Conservation (phyloP, 2,888 invertebrate genomes). For the Horisme vitalbata region DNA sequence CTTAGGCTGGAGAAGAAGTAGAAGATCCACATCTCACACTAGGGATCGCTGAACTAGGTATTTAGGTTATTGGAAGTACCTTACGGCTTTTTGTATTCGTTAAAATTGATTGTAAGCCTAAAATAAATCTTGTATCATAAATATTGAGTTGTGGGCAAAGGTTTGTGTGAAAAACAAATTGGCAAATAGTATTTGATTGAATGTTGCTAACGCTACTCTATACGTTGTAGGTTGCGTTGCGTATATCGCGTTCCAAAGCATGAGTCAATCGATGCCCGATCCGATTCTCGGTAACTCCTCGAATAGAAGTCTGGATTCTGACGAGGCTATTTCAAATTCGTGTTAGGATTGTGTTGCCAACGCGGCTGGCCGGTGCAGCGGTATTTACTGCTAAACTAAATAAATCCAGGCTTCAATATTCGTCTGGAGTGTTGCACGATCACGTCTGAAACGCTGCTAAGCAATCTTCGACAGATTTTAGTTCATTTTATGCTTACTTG, state of each 20-base stretch:
- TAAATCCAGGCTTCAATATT: neutral
- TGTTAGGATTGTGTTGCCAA: constrained; percentile 20
- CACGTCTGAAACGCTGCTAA: neutral
- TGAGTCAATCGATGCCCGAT: constrained; percentile 28
- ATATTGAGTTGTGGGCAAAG: too few relatives aligned
- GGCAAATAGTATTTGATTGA: too few relatives aligned
- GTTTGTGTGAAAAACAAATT: too few relatives aligned
- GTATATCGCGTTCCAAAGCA: constrained; percentile 24
- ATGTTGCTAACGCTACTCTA: constrained; percentile 20
- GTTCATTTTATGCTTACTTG: too few relatives aligned
- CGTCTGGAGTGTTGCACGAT: neutral
- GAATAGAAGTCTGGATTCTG: constrained; percentile 22
- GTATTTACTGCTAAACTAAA: constrained; percentile 3
- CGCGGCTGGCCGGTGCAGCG: constrained; percentile 5
- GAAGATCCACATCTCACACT: too few relatives aligned
- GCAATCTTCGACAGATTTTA: too few relatives aligned
- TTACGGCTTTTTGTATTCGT: too few relatives aligned
- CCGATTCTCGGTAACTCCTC: constrained; percentile 25
- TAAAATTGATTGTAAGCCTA: too few relatives aligned
- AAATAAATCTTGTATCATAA: too few relatives aligned
- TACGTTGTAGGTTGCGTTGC: constrained; percentile 13
- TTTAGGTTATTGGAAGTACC: too few relatives aligned
- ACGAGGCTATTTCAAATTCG: constrained; percentile 22
- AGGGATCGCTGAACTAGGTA: too few relatives aligned
- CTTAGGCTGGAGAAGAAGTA: too few relatives aligned